Base-by-base conservation (phyloP, 2,113 vertebrate species). In the Lophochroa leadbeateri region DNA sequence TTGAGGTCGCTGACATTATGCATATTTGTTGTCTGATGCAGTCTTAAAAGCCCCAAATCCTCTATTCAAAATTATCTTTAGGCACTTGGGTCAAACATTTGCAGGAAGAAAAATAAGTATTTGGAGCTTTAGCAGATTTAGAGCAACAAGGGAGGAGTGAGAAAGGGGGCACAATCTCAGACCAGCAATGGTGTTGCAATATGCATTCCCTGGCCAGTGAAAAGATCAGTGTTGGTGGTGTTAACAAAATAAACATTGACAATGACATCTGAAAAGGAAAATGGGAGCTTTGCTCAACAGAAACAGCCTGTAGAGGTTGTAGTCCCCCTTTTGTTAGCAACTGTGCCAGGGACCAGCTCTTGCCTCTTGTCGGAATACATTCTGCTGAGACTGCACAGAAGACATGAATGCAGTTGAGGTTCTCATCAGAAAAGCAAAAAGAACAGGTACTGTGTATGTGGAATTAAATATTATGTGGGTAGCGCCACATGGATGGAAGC, bases 11-110 rank as follows among this genome's bases (percentile, higher is more conserved):
- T 93, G 95, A 96, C 96, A 87, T 86, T 78, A 86, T 82, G 88
- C 94, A 92, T 96, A 91, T 95, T 96, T 95, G 96, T 96, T 96
- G 96, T 96, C 92, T 96, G 88, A 92, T 94, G 91, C 91, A 74
- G 94, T 80, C 89, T 92, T 95, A 80, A 95, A 94, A 97, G 86
- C 81, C 70, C 86, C 53, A 89, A 95, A 94, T 94, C 90, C 57
- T 92, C 80, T 89, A 63, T 68, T 90, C 88, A 85, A 82, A 96
- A 79, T 75, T 64, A 43, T 94, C 88, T 88, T 94, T 79, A 82
- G 64, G 64, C 85, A 52, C 69, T 68, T 5, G 72, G 90, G 96
- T 95, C 95, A 94, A 63, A 91, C 57, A 87, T 92, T 96, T 97
- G 81, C 83, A 72, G 92, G 49, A 91, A 96, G 70, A 71, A 86